Conservation (phyloP, 2,888 invertebrate species). For the Eucera pruinosa region DNA sequence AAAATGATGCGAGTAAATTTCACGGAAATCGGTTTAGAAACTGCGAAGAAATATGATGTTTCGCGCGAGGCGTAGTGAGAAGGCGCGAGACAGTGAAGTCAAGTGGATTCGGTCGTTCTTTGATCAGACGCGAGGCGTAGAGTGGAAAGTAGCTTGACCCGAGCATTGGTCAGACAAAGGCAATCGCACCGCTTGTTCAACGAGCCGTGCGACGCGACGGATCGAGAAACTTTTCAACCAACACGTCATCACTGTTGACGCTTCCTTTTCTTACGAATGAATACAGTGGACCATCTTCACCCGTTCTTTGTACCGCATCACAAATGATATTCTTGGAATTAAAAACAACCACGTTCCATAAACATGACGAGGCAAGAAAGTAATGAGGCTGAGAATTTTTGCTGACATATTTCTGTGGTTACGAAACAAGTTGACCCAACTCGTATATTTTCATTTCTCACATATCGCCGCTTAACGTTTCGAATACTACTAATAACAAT, state of each 20-base stretch:
- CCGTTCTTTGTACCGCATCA: too few relatives aligned
- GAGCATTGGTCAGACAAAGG: constrained; percentile 18
- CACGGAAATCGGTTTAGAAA: constrained; percentile 2
- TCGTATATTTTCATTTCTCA: too few relatives aligned
- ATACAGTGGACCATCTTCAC: not conserved
- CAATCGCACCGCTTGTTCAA: not conserved
- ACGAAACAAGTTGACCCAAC: too few relatives aligned
- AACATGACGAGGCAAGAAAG: too few relatives aligned
- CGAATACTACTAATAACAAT: too few relatives aligned
- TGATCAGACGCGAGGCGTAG: constrained; percentile 25
- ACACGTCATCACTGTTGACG: not conserved
- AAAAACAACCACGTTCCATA: too few relatives aligned
- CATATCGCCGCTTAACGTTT: too few relatives aligned
- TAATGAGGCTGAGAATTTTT: too few relatives aligned
- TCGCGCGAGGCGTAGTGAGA: not conserved
- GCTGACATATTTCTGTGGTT: too few relatives aligned
- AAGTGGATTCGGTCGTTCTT: constrained; percentile 31
- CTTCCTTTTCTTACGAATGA: not conserved
- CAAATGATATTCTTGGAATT: too few relatives aligned
- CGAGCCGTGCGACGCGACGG: not conserved
- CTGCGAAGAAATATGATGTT: not conserved
- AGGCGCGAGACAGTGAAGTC: not conserved
- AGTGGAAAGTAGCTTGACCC: constrained; percentile 27
- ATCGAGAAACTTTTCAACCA: not conserved
- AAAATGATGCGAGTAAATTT: not conserved